Evolutionary conservation across 1,140 invertebrate species (phyloP).

Genomic region (Acromyrmex charruanus): DNA sequence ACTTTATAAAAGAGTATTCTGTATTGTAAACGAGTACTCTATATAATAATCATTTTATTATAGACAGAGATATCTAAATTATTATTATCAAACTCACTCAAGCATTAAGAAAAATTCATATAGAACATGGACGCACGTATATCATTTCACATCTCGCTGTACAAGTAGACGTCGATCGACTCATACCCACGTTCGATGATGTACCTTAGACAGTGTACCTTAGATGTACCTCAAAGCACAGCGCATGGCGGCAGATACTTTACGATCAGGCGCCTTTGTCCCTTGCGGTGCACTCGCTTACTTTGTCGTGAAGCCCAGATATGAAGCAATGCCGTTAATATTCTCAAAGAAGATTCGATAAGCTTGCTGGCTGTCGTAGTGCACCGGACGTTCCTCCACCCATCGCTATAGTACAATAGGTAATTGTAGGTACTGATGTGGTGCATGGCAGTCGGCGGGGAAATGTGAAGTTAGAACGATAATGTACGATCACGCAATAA

Average conservation of each 20-base stretch:
- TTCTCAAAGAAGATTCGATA: conserved; percentile 76
- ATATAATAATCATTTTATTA: not conserved
- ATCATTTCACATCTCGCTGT: not conserved
- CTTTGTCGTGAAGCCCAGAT: conserved; percentile 74
- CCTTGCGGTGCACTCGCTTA: conserved; percentile 56
- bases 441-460: conserved; percentile 50
- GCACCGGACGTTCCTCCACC: conserved; percentile 69
- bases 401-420: conserved; percentile 76
- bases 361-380: conserved; percentile 66
- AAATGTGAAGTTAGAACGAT: conserved; percentile 25
- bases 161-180: not conserved
- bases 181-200: not conserved
- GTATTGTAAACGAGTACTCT: not conserved
- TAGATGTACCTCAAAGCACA: conserved; percentile 17
- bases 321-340: conserved; percentile 75
- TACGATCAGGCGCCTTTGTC: conserved; percentile 39
- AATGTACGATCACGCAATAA: conserved; percentile 20
- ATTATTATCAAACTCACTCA: conserved; percentile 5
- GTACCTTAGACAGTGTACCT: conserved; percentile 12
- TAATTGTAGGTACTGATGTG: conserved; percentile 62
- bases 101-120: conserved; percentile 3
- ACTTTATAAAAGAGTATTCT: not conserved
- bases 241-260: conserved; percentile 27
- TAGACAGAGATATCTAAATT: not conserved
- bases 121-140: not conserved